Evolutionary conservation across 2,888 invertebrate genomes (phyloP).

Genomic region (Thyatira batis): DNA sequence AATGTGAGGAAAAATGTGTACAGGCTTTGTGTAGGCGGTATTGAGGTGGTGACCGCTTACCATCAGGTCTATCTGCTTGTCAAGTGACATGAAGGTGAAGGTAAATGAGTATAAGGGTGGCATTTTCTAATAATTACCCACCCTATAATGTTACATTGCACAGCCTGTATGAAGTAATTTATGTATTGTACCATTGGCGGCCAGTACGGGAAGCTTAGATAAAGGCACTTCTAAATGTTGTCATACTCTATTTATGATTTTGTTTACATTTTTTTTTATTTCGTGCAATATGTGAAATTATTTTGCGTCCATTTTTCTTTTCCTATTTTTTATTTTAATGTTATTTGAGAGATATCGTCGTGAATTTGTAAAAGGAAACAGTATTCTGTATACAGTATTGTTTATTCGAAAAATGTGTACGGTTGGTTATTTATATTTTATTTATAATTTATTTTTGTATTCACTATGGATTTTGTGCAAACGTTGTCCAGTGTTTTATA

Average conservation of each 20-base stretch:
- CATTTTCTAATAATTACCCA: too few relatives aligned
- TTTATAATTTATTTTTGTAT: conserved; percentile 53
- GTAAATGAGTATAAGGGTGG: too few relatives aligned
- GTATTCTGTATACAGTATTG: conserved; percentile 69
- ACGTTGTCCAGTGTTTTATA: conserved; percentile 52
- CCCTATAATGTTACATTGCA: neutral
- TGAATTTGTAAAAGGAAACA: conserved; percentile 69
- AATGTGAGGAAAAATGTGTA: conserved; percentile 21
- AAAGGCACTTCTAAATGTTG: conserved; percentile 2
- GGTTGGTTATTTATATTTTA: conserved; percentile 17
- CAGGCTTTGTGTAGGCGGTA: neutral
- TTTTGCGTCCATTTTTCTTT: conserved; percentile 76
- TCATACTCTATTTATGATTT: conserved; percentile 15
- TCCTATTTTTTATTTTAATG: conserved; percentile 27
- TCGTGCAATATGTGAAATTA: conserved; percentile 78
- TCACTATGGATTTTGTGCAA: conserved; percentile 58
- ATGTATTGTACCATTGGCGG: conserved; percentile 24
- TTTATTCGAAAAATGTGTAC: conserved; percentile 36
- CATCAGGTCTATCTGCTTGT: too few relatives aligned
- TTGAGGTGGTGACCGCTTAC: too few relatives aligned
- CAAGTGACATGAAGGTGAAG: too few relatives aligned
- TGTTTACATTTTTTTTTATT: conserved; percentile 42
- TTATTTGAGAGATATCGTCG: conserved; percentile 46
- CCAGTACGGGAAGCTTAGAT: conserved; percentile 25
- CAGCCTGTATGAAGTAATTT: neutral